Conservation (phyloP, 1,140 invertebrate genomes). For the Radopholus similis region DNA sequence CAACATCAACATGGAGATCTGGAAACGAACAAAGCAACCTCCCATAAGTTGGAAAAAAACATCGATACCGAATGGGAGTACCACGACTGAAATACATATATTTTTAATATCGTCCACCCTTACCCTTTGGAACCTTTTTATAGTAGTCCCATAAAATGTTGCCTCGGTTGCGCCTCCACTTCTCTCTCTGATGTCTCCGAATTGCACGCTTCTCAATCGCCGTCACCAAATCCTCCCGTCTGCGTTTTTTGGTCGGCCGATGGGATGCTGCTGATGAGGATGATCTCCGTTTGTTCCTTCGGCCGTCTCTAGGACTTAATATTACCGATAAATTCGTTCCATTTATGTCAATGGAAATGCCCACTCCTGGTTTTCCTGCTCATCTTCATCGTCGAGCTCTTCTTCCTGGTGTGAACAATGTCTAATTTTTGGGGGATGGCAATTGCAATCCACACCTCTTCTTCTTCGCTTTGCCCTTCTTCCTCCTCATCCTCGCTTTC, state of each 20-base stretch:
- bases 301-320: neutral
- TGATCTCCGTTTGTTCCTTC: neutral
- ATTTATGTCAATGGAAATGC: neutral
- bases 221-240: constrained; percentile 6
- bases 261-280: neutral
- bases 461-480: neutral
- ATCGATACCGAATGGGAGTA: constrained; percentile 9
- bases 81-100: neutral
- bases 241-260: neutral
- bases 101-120: no score
- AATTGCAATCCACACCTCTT: neutral
- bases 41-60: neutral
- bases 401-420: constrained; percentile 4
- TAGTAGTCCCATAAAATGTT: constrained; percentile 27
- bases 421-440: neutral
- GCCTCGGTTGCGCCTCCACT: constrained; percentile 14
- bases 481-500: constrained; percentile 12
- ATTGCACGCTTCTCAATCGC: constrained; percentile 16
- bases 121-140: constrained; percentile 15
- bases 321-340: no score
- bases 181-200: constrained; percentile 1
- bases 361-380: neutral
- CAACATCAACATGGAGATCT: constrained; percentile 29
- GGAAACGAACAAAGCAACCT: neutral
- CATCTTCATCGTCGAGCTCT: constrained; percentile 3